A percentile compares a stretch with the other conserved stretches of the same genome.
These are phyloP conservation scores for Hemicrepidius hirtus DNA, from an alignment of 2,888 invertebrate genomes.

Conservation along the genomic window DNA sequence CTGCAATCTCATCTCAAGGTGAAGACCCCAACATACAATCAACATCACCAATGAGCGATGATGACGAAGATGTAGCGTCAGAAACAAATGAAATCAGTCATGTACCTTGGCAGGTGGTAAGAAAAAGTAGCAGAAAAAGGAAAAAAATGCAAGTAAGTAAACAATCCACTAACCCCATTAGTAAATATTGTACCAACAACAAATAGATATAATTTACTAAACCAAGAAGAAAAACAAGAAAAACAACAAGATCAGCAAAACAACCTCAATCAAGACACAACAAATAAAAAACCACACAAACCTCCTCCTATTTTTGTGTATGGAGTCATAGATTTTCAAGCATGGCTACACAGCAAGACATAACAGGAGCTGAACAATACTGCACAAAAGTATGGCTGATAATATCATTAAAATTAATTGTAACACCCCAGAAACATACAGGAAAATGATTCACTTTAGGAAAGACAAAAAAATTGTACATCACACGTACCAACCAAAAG, in stretches of 20 bases:
- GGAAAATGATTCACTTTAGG: background rate
- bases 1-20: background rate
- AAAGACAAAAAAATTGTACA: constrained; percentile 27
- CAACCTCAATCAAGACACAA: background rate
- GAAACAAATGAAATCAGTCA: background rate
- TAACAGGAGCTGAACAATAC: constrained; percentile 4
- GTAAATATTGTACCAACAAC: too few species aligned
- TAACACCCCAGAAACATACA: constrained; percentile 9
- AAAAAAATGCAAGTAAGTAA: constrained; percentile 2
- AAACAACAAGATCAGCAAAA: background rate
- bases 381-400: background rate
- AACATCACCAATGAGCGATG: background rate
- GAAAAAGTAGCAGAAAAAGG: background rate
- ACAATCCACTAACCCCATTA: background rate
- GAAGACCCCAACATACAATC: background rate
- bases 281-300: background rate
- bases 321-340: background rate
- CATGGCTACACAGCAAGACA: background rate
- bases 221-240: too few species aligned
- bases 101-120: background rate
- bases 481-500: constrained; percentile 30
- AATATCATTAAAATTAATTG: constrained; percentile 26
- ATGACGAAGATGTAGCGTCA: background rate
- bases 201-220: too few species aligned
- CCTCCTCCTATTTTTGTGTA: constrained; percentile 11